phyloP scores from a whole-genome alignment of 2,113 vertebrate species.

The Antennarius striatus region DNA sequence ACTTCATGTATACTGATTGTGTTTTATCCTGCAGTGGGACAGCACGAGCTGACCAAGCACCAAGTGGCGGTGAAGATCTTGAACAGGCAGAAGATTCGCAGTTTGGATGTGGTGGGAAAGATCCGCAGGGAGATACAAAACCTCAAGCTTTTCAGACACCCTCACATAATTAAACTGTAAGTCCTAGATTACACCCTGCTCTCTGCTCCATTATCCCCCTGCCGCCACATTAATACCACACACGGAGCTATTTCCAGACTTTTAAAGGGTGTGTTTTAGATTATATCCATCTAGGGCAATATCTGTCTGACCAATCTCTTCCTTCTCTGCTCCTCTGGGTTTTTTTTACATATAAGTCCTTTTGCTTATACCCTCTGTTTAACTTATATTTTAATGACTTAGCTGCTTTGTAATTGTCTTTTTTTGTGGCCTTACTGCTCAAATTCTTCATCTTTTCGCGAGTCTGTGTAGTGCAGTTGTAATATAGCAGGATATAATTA shows the following conservation, averaged over 20 bases:
- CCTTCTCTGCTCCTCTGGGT: conserved; percentile 7
- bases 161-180: conserved; percentile 99
- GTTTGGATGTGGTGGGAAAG: conserved; percentile 97
- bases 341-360: neutral
- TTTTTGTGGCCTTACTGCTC: neutral
- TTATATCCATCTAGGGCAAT: conserved; percentile 47
- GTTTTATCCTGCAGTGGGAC: conserved; percentile 83
- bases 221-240: conserved; percentile 58
- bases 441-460: neutral
- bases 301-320: conserved; percentile 43
- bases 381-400: conserved; percentile 13
- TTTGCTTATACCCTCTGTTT: conserved; percentile 13
- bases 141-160: conserved; percentile 98
- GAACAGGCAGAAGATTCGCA: conserved; percentile 98
- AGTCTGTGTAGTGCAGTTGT: neutral
- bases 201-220: conserved; percentile 34
- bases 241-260: conserved; percentile 61
- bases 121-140: conserved; percentile 98
- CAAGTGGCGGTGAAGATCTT: conserved; percentile 98
- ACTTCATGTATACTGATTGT: neutral
- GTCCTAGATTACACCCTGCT: conserved; percentile 71
- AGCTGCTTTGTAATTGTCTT: conserved; percentile 14
- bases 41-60: conserved; percentile 96
- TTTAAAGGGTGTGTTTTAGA: conserved; percentile 52
- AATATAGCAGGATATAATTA: neutral